Percentiles rank a stretch among this genome's conserved stretches.
Conservation (phyloP, 2,797 vertebrate species). For the Trichosurus vulpecula region DNA sequence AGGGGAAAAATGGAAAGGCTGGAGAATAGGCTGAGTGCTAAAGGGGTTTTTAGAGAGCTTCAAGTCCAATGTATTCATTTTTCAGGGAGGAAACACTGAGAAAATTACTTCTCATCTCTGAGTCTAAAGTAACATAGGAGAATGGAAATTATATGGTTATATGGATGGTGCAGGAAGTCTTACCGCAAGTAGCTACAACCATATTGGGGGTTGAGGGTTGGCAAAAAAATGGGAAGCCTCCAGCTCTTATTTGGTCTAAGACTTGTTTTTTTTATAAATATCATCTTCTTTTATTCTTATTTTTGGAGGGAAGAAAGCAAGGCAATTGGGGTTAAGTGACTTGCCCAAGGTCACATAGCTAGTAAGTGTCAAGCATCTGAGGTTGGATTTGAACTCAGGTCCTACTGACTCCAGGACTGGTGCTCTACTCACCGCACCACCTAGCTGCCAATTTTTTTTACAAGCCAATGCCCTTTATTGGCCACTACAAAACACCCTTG, state of each 20-base stretch:
- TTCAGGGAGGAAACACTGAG: neutral
- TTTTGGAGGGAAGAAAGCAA: too few relatives aligned
- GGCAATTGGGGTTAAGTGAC: too few relatives aligned
- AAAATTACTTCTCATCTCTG: neutral
- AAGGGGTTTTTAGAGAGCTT: neutral
- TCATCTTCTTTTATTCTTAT: too few relatives aligned
- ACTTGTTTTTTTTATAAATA: too few relatives aligned
- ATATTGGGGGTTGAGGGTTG: neutral
- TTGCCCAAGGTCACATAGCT: too few relatives aligned
- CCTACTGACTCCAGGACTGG: too few relatives aligned
- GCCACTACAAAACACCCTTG: slow-evolving; percentile 62
- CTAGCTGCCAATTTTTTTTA: too few relatives aligned
- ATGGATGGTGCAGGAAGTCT: neutral
- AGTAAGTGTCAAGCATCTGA: too few relatives aligned
- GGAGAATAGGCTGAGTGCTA: neutral
- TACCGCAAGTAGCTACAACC: neutral
- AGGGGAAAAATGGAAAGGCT: neutral
- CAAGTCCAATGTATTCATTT: neutral
- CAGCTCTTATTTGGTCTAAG: neutral
- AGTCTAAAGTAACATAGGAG: neutral
- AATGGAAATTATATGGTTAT: neutral
- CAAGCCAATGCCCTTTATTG: slow-evolving; percentile 74
- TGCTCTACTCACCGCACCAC: too few relatives aligned
- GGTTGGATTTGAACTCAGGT: too few relatives aligned
- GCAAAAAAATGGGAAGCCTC: neutral